phyloP scores from a whole-genome alignment of 2,797 vertebrate species.

The Macrochelys suwanniensis region DNA sequence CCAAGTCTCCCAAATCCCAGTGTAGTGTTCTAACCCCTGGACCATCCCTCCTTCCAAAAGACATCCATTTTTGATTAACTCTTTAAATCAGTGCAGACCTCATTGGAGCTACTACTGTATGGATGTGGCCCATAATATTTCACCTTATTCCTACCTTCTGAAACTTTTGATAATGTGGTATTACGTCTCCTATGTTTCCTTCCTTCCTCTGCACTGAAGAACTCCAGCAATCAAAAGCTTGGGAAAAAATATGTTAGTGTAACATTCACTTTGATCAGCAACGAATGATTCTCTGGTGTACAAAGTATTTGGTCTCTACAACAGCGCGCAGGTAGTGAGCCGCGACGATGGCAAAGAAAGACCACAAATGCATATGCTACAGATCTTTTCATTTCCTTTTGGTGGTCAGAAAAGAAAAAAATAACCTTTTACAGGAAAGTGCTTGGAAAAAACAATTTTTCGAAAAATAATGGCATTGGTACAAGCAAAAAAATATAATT shows the following conservation, averaged over 20 bases:
- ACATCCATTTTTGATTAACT: accelerated
- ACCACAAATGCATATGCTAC: slow-evolving; percentile 39
- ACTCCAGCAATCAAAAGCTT: neutral
- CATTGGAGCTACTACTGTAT: neutral
- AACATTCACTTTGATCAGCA: slow-evolving; percentile 52
- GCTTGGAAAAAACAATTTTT: slow-evolving; percentile 67
- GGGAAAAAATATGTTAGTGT: slow-evolving; percentile 53
- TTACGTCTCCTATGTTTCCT: neutral
- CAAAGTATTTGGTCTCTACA: slow-evolving; percentile 71
- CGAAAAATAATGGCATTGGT: slow-evolving; percentile 69
- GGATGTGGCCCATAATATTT: neutral
- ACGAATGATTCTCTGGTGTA: slow-evolving; percentile 74
- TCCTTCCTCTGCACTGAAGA: neutral
- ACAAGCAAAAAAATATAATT: slow-evolving; percentile 26
- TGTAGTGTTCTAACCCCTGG: neutral
- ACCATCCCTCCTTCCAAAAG: neutral
- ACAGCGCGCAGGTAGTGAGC: slow-evolving; percentile 65
- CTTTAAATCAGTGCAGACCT: neutral
- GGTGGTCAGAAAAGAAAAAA: slow-evolving; percentile 64
- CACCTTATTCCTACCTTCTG: neutral
- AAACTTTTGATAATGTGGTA: neutral
- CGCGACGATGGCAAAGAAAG: slow-evolving; percentile 51
- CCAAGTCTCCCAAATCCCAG: neutral
- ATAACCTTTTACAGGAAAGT: slow-evolving; percentile 74
- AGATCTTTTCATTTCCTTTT: slow-evolving; percentile 58